Evolutionary conservation across 2,888 invertebrate genomes (phyloP), one percentile per base, ranked within the genome.

Genomic region (Andrena haemorrhoa): DNA sequence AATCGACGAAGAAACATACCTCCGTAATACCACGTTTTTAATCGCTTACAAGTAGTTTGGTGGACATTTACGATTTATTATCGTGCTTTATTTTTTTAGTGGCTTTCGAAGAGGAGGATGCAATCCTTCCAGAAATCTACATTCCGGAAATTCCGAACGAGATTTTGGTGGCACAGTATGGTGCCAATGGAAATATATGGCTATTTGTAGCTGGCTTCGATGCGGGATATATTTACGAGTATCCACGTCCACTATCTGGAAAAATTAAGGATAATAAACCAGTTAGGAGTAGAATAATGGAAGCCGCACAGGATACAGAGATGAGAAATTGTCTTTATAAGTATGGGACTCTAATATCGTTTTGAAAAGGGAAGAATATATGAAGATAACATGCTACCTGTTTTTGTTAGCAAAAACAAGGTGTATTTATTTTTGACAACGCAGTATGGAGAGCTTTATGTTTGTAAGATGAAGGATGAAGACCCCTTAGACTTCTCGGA

Each of bases 211-310:
- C 94, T 2, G 96, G 96, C 31, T 96, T 95, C 85, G 96, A 96
- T 91, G 95, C 96, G 2, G 96, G 96, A 31, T 96, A 95, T 85
- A 94, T 96, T 82, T 96, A 96, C 88, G 96, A 96, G 92, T 95
- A 95, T 87, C 90, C 89, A 0, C 76, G 75, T 12, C 91, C 91
- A 6, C 49, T 85, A 41, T 12, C 69, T 35, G 47, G 35, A n/a
- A 70, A 76, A 29, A 26, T 95, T 49, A 94, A 94, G 26, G 92
- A 94, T 63, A 91, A 93, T 0, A 94, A 94, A 33, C 95, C 95
- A 0, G 81, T 94, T 2, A 92, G 89, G 56, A 95, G 94, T 84
- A 94, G 94, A 2, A 86, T 95, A 47, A 94, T 96, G 12, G 89
- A 92, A 6, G 95, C 95, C 79, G 95, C 94, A 0, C 95, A 95